These are phyloP conservation scores for Crocodylus rhombifer DNA, from an alignment of 2,797 vertebrate species.

Conservation along the genomic window DNA sequence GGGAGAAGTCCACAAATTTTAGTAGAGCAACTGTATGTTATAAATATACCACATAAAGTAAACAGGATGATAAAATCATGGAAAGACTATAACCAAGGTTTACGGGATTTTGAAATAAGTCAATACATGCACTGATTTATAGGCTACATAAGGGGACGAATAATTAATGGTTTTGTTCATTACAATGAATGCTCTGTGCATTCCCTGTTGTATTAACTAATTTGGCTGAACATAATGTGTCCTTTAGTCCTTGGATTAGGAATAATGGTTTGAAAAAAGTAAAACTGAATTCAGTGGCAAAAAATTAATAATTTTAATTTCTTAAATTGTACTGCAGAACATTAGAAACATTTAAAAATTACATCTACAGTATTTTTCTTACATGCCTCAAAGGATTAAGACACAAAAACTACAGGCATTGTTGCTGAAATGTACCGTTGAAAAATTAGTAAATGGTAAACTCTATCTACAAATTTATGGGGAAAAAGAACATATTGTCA, in stretches of 20 bases:
- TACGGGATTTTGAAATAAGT: slow-evolving; percentile 41
- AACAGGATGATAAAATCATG: slow-evolving; percentile 26
- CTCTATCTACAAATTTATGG: background rate
- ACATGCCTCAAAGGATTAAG: background rate
- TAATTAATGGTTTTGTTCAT: slow-evolving; percentile 36
- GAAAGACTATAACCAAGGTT: slow-evolving; percentile 37
- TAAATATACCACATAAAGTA: slow-evolving; percentile 56
- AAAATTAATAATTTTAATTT: slow-evolving; percentile 23
- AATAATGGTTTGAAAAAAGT: background rate
- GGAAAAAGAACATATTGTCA: background rate
- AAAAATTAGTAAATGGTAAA: slow-evolving; percentile 12
- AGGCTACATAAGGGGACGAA: slow-evolving; percentile 50
- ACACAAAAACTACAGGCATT: slow-evolving; percentile 14
- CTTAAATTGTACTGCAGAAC: background rate
- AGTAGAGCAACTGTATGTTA: background rate
- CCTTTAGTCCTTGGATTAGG: slow-evolving; percentile 4
- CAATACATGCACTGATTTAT: slow-evolving; percentile 38
- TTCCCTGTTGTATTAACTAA: slow-evolving; percentile 61
- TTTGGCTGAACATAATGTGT: background rate
- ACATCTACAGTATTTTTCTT: background rate
- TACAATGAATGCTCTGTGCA: slow-evolving; percentile 46
- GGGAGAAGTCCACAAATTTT: background rate
- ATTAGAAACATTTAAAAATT: background rate
- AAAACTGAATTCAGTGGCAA: slow-evolving; percentile 20
- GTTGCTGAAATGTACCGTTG: slow-evolving; percentile 12